Evolutionary conservation across 1,140 invertebrate species (phyloP), one percentile per base, ranked within the genome.

Genomic region (Capitella teleta): DNA sequence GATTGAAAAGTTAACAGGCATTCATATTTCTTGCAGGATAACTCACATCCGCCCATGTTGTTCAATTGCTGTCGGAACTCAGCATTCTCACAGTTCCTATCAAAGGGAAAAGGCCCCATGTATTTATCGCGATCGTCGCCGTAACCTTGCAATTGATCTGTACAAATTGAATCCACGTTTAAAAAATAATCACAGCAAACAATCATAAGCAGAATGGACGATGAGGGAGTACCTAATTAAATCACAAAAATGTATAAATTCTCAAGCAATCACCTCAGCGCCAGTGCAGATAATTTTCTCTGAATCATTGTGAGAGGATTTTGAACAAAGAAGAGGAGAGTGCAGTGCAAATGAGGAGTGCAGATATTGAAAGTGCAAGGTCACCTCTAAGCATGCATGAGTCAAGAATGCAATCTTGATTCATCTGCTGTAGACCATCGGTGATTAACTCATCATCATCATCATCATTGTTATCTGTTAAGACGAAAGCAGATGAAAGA

Each of bases 31-130:
- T 28, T 23, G 21, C 16, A 51, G 12, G n/a, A 18, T n/a, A 10
- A 54, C 57, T 58, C 55, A 84, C 83, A 70, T 80, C 87, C 87
- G 21, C 87, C 86, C 86, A 89, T 90, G 69, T 88, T 85, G 71
- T 81, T 83, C 21, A 90, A 70, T 62, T 84, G 80, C 71, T 87
- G 84, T 66, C 82, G 81, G 58, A 88, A 86, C 16, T 81, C 79
- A 36, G 84, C 84, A 70, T 64, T 61, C 18, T 87, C 85, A 50
- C 80, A 78, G 48, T 86, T 83, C 57, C 57, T 64, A 57, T 60
- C 79, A 43, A 61, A 63, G 2, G 67, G 66, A 56, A 73, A 73
- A 5, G 64, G 61, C 18, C 63, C 62, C 40, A 69, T 57, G 40
- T 63, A 64, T 16, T 72, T 65, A 50, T 53, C 51, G 23, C 60